Evolutionary conservation across 53 echinoderm and acorn worm genomes (phyloP).

Genomic region (Luidia sarsii): DNA sequence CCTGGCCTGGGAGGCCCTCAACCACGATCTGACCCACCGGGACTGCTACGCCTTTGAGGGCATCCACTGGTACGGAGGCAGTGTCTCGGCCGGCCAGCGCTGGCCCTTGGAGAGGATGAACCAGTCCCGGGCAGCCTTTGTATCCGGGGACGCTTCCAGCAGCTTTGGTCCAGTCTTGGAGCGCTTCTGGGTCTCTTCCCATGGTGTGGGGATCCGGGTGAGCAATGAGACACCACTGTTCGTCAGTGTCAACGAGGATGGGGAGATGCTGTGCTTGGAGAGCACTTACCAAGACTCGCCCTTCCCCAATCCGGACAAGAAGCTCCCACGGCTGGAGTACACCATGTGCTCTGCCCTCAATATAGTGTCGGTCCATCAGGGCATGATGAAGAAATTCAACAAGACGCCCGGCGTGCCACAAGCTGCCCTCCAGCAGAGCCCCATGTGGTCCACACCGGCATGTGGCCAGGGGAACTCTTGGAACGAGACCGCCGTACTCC

Average conservation of each 20-base stretch:
- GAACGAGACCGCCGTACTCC: constrained; percentile 40
- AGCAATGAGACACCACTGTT: constrained; percentile 70
- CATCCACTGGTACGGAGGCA: constrained; percentile 94
- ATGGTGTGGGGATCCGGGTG: constrained; percentile 69
- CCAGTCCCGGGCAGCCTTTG: constrained; percentile 62
- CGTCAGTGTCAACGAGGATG: constrained; percentile 72
- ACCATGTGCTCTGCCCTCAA: constrained; percentile 72
- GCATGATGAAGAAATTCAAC: constrained; percentile 54
- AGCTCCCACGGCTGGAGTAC: constrained; percentile 67
- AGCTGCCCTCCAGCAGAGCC: constrained; percentile 29
- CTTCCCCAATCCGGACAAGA: constrained; percentile 56
- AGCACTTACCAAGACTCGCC: constrained; percentile 52
- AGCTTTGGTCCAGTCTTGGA: constrained; percentile 85
- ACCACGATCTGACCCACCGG: constrained; percentile 56
- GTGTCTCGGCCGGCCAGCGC: constrained; percentile 67
- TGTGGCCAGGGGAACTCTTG: constrained; percentile 3
- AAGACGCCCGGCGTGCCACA: constrained; percentile 50
- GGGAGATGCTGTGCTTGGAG: constrained; percentile 75
- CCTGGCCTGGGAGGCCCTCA: constrained; percentile 71
- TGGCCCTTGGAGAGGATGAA: constrained; percentile 81
- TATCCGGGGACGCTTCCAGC: constrained; percentile 64
- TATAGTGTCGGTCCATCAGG: constrained; percentile 69
- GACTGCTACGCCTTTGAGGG: constrained; percentile 84
- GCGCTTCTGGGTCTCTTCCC: constrained; percentile 88
- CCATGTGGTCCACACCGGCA: constrained; percentile 57